Percentiles rank a stretch among this genome's conserved stretches.
Conservation (phyloP, 2,797 vertebrate species). For the Chiloscyllium punctatum region DNA sequence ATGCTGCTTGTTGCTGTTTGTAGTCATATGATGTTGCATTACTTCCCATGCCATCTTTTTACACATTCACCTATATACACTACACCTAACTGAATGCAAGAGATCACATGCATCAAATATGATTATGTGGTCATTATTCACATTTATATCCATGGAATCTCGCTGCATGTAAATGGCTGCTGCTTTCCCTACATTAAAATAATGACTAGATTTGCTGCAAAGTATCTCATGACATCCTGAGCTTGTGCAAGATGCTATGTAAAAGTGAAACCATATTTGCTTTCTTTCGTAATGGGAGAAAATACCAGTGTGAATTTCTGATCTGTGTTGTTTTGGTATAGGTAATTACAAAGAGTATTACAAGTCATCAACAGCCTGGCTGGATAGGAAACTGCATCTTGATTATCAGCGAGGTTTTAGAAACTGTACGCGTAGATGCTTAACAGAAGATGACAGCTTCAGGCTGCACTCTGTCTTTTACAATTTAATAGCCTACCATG, state of each 20-base stretch:
- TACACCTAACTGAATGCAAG: neutral
- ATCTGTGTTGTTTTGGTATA: neutral
- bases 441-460: neutral
- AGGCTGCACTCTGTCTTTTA: neutral
- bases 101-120: neutral
- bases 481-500: neutral
- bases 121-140: conserved; percentile 9
- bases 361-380: neutral
- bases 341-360: neutral
- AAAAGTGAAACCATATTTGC: neutral
- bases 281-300: neutral
- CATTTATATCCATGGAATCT: neutral
- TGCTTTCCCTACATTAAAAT: neutral
- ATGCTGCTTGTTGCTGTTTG: no score
- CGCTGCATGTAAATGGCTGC: neutral
- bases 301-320: neutral
- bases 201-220: neutral
- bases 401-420: neutral
- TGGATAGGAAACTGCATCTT: neutral
- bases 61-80: no score
- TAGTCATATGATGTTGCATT: no score
- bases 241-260: neutral
- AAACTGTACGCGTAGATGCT: neutral
- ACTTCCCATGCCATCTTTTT: no score
- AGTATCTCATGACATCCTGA: neutral